Base-by-base conservation (phyloP, 1,140 invertebrate species). In the Bombus terrestris region DNA sequence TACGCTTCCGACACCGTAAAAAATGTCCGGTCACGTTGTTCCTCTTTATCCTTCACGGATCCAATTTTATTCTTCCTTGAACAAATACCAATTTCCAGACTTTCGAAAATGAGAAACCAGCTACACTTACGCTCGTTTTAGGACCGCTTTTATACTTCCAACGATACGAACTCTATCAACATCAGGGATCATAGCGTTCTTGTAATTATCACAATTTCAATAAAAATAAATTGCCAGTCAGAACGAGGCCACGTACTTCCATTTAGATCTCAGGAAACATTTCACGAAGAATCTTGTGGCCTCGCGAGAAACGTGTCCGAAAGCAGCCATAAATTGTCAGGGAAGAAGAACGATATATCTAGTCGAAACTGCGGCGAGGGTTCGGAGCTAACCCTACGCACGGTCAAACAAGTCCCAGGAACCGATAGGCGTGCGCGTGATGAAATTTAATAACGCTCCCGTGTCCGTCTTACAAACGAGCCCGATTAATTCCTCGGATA, bases 401-500 rank as follows among this genome's bases (percentile, higher is more conserved):
- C 77, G 39, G 41, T 59, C 74, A 66, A 66, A n/a, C 62, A 3
- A 66, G 39, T 32, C 59, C 59, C n/a, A 35, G 39, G n/a, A 68
- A 35, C 39, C 62, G 77, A 68, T 79, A 66, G 39, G n/a, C 39
- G n/a, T 12, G 62, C 77, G 77, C 77, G 39, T 39, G 39, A 86
- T 83, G 85, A 86, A 86, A 86, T 86, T 86, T 86, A 86, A 86
- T 81, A 86, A 82, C 83, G 37, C 18, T 13, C 3, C 25, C 62
- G 66, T 59, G 62, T 88, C 81, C 59, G 43, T 43, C 68, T 81
- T 74, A 73, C 35, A 53, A 82, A 83, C 41, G 84, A 80, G 41
- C 77, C 22, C 41, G 88, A 89, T 89, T 86, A 62, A 80, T 86
- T 71, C 72, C 43, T 57, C 18, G 81, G 88, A 89, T 89, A 89